Conservation (phyloP, 2,113 vertebrate species). For the Sterrhoptilus dennistouni region DNA sequence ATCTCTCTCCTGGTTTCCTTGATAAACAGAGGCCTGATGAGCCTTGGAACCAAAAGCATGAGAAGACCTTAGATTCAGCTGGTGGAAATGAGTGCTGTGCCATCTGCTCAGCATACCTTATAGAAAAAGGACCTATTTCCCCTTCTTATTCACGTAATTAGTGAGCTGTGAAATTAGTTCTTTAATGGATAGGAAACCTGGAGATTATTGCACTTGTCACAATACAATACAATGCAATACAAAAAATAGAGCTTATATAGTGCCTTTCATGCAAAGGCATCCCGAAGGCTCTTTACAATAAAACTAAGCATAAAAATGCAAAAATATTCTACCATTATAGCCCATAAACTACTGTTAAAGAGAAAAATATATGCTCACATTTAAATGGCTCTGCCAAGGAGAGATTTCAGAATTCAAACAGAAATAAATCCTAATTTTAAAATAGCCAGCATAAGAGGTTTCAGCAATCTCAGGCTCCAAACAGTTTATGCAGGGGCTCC, state of each 20-base stretch:
- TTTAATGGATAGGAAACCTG: conserved; percentile 74
- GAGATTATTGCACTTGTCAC: conserved; percentile 67
- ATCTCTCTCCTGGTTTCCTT: conserved; percentile 8
- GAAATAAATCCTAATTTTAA: conserved; percentile 52
- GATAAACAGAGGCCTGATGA: not conserved
- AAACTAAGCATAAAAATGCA: conserved; percentile 68
- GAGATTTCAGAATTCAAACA: conserved; percentile 41
- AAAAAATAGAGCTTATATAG: conserved; percentile 60
- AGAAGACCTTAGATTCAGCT: conserved; percentile 3
- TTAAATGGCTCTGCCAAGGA: conserved; percentile 36
- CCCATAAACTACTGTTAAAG: conserved; percentile 39
- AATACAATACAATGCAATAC: conserved; percentile 54
- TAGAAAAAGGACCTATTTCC: conserved; percentile 69
- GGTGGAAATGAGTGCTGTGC: conserved; percentile 40
- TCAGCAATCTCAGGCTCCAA: not conserved
- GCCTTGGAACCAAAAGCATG: conserved; percentile 1
- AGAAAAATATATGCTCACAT: conserved; percentile 18
- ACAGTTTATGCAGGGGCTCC: not conserved
- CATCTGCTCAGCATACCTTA: conserved; percentile 69
- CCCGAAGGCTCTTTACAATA: conserved; percentile 61
- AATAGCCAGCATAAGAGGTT: conserved; percentile 5
- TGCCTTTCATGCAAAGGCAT: conserved; percentile 64
- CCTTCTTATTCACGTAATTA: conserved; percentile 74
- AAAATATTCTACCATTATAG: conserved; percentile 48
- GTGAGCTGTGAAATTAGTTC: conserved; percentile 81